Evolutionary conservation across 2,113 vertebrate species (phyloP).

Genomic region (Brevimyrus niger): DNA sequence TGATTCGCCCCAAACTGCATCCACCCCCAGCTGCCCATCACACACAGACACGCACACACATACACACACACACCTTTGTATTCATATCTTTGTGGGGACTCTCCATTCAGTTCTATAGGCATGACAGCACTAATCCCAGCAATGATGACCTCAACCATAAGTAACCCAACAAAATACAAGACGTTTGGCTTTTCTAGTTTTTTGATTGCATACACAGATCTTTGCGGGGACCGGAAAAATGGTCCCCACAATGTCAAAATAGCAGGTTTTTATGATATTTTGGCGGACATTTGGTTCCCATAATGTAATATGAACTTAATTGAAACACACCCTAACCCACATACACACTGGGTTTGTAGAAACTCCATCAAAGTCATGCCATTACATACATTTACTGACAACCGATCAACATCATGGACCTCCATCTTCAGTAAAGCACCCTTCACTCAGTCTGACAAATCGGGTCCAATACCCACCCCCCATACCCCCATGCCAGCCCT

Average conservation of each 20-base stretch:
- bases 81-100: not conserved
- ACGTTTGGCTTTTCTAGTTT: not conserved
- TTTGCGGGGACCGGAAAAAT: not conserved
- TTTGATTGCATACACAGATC: not conserved
- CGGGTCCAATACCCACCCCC: not conserved
- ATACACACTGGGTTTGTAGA: not conserved
- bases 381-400: not conserved
- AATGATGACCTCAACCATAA: not conserved
- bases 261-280: not conserved
- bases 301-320: not conserved
- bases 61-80: not conserved
- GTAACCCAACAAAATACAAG: not conserved
- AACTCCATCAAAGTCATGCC: not conserved
- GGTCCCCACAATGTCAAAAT: not conserved
- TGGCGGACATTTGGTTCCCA: not conserved
- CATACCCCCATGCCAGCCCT: not conserved
- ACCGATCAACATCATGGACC: not conserved
- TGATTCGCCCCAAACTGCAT: not conserved
- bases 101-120: too few relatives aligned
- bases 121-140: too few relatives aligned
- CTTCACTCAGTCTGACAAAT: not conserved
- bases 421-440: not conserved
- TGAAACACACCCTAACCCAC: too few relatives aligned
- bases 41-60: not conserved
- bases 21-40: not conserved